phyloP scores from a whole-genome alignment of 2,113 vertebrate species.

The Gadus chalcogrammus region DNA sequence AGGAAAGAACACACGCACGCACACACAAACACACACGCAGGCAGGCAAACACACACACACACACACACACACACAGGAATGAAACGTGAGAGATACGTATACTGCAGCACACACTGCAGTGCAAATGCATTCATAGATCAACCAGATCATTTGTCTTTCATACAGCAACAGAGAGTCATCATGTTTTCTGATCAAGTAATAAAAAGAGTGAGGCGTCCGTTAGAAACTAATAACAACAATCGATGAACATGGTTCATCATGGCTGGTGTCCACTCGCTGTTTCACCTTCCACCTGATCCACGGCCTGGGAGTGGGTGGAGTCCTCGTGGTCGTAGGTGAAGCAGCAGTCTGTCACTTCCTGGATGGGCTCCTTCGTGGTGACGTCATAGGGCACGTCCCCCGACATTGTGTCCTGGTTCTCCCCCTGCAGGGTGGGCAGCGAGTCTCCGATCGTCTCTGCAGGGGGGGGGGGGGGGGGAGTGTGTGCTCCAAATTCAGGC shows the following conservation, averaged over 20 bases:
- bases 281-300: conserved; percentile 73
- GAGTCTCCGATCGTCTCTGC: conserved; percentile 63
- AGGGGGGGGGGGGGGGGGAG: neutral
- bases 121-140: no score
- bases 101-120: neutral
- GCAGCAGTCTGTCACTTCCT: conserved; percentile 55
- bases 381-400: conserved; percentile 77
- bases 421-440: conserved; percentile 76
- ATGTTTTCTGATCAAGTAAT: no score
- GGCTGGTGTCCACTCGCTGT: no score
- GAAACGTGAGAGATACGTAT: neutral
- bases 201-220: no score
- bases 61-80: neutral
- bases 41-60: neutral
- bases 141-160: no score
- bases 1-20: conserved; percentile 13
- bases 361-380: conserved; percentile 64
- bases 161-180: no score
- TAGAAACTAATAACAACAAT: no score
- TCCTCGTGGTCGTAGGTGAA: conserved; percentile 77
- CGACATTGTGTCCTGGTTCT: conserved; percentile 82
- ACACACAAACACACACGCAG: neutral
- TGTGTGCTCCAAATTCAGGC: neutral
- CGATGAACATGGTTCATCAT: no score
- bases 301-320: conserved; percentile 64